Conservation (phyloP, 2,113 vertebrate genomes). For the Cervus canadensis region DNA sequence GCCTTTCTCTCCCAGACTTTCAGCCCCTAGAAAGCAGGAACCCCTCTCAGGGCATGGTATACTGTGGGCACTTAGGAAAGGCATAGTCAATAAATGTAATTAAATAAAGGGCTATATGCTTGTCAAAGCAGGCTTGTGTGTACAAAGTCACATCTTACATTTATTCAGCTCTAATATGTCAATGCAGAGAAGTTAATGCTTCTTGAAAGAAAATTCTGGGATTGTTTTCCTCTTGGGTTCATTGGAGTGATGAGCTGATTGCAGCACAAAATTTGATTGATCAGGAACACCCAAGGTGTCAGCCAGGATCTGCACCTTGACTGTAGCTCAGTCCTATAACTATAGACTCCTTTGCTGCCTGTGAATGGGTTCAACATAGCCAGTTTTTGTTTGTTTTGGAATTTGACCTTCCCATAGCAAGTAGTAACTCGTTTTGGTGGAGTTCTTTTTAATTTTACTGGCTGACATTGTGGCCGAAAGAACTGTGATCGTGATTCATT, state of each 20-base stretch:
- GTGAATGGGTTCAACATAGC: neutral
- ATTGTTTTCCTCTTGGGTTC: neutral
- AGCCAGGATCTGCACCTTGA: neutral
- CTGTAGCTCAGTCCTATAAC: neutral
- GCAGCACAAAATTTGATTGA: neutral
- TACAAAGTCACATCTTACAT: neutral
- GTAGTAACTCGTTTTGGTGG: neutral
- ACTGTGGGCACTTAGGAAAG: neutral
- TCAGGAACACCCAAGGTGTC: neutral
- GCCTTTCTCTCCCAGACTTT: neutral
- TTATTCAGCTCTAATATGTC: neutral
- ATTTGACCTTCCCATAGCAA: neutral
- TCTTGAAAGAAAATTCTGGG: neutral
- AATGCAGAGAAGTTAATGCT: neutral
- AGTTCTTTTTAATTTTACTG: neutral
- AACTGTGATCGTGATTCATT: neutral
- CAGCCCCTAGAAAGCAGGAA: neutral
- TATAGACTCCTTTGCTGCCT: neutral
- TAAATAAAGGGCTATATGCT: neutral
- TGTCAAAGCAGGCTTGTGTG: neutral
- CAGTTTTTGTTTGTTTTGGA: neutral
- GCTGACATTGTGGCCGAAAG: conserved; percentile 14
- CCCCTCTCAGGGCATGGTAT: neutral
- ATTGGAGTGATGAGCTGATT: neutral
- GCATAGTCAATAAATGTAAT: neutral